These are phyloP conservation scores for Diabrotica virgifera DNA, from an alignment of 1,140 invertebrate genomes.

Conservation along the genomic window DNA sequence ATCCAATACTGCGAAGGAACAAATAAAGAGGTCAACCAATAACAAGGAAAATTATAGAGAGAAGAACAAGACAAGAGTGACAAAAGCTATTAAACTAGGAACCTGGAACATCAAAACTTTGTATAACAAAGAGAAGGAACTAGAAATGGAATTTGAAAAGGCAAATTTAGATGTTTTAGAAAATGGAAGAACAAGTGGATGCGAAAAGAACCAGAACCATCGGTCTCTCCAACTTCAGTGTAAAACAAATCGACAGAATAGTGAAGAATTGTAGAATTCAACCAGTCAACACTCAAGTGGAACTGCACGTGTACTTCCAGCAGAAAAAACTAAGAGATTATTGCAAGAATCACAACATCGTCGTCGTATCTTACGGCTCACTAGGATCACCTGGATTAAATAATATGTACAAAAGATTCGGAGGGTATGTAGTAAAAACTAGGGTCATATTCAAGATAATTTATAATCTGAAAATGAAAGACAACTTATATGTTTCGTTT, in stretches of 20 bases:
- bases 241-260: slow-evolving; percentile 64
- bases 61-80: too few species aligned
- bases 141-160: too few species aligned
- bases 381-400: slow-evolving; percentile 67
- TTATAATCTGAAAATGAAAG: too few species aligned
- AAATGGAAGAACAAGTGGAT: slow-evolving; percentile 69
- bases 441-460: not conserved
- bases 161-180: too few species aligned
- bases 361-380: slow-evolving; percentile 78
- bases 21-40: too few species aligned
- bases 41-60: too few species aligned
- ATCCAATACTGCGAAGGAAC: too few species aligned
- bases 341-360: slow-evolving; percentile 68
- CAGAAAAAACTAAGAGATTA: slow-evolving; percentile 70
- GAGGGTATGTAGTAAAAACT: slow-evolving; percentile 28
- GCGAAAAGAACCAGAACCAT: slow-evolving; percentile 64
- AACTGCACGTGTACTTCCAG: slow-evolving; percentile 79
- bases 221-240: slow-evolving; percentile 76
- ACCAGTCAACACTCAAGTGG: slow-evolving; percentile 72
- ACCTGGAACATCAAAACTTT: too few species aligned
- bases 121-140: too few species aligned
- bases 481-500: too few species aligned
- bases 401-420: slow-evolving; percentile 47
- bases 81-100: too few species aligned
- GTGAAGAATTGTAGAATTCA: slow-evolving; percentile 61